A percentile compares a stretch with the other conserved stretches of the same genome.
These are phyloP conservation scores for Nesoenas mayeri DNA, from an alignment of 2,113 vertebrate species.

Conservation along the genomic window DNA sequence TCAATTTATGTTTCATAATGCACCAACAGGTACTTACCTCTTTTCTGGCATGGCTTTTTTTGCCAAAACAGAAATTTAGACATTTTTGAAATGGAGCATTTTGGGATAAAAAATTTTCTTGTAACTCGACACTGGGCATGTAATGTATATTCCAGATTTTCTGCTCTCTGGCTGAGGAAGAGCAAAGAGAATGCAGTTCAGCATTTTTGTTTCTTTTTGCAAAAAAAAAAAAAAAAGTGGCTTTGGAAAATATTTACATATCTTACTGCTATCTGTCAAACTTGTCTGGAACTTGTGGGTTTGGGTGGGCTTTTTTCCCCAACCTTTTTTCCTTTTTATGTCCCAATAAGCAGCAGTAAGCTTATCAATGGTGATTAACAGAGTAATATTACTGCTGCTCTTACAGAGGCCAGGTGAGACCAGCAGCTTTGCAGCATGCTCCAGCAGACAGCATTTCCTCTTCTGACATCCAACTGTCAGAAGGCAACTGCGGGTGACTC, in stretches of 20 bases:
- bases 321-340: not conserved
- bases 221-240: not conserved
- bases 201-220: not conserved
- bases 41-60: not conserved
- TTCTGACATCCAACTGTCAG: not conserved
- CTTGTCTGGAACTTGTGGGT: not conserved
- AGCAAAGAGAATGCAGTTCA: not conserved
- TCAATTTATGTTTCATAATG: not conserved
- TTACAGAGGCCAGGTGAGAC: not conserved
- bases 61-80: not conserved
- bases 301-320: fast-evolving
- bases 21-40: not conserved
- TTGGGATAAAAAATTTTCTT: not conserved
- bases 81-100: not conserved
- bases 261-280: not conserved
- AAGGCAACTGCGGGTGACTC: not conserved
- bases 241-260: not conserved
- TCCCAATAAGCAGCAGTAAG: not conserved
- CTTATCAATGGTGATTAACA: not conserved
- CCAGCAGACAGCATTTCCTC: not conserved
- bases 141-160: not conserved
- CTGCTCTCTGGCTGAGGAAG: not conserved
- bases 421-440: not conserved
- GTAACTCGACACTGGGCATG: not conserved
- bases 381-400: not conserved